phyloP scores from a whole-genome alignment of 2,113 vertebrate species.

The Odocoileus hemionus region DNA sequence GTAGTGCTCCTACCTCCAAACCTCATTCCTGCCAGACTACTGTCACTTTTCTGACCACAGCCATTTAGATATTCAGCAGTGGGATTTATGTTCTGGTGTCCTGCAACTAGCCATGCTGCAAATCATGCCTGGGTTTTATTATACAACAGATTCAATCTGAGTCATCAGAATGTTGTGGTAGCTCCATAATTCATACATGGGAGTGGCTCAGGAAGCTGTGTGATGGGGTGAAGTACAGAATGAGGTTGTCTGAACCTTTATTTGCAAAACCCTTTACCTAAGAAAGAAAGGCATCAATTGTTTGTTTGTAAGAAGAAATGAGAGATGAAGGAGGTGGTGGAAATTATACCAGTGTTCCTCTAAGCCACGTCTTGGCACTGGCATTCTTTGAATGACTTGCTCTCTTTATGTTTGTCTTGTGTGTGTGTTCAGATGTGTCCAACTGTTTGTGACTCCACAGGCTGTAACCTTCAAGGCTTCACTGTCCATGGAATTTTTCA shows the following conservation, averaged over 20 bases:
- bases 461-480: neutral
- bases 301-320: neutral
- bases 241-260: neutral
- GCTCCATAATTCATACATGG: neutral
- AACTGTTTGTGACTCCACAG: neutral
- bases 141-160: neutral
- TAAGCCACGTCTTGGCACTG: neutral
- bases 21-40: neutral
- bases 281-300: neutral
- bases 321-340: neutral
- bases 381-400: neutral
- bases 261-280: neutral
- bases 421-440: neutral
- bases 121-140: neutral
- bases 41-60: neutral
- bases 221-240: neutral
- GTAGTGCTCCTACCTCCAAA: fast-evolving
- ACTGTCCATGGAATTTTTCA: neutral
- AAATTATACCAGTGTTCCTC: neutral
- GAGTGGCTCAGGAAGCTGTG: neutral
- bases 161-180: neutral
- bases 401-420: neutral
- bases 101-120: neutral
- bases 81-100: neutral
- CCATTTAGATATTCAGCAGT: neutral